Conservation (phyloP, 2,888 invertebrate species). For the Scrobipalpa costella region DNA sequence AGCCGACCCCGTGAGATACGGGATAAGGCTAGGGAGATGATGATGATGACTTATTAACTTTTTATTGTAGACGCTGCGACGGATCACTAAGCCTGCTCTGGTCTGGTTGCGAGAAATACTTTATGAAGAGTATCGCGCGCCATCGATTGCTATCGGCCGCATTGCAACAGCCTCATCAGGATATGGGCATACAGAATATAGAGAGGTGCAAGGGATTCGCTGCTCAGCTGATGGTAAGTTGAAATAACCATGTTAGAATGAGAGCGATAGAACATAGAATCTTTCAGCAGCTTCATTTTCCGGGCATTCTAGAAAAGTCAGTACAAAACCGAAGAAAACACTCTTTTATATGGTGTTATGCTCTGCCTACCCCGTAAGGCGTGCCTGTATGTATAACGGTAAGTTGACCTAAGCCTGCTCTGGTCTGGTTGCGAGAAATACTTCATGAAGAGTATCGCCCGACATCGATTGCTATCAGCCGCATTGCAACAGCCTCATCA, state of each 20-base stretch:
- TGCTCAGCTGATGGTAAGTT: constrained; percentile 86
- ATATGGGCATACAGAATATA: constrained; percentile 89
- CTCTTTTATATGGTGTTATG: no score
- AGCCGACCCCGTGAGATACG: no score
- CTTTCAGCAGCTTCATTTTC: no score
- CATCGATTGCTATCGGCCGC: constrained; percentile 83
- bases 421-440: no score
- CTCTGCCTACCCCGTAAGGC: no score
- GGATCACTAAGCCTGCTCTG: constrained; percentile 81
- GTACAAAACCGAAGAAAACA: no score
- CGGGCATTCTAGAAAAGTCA: no score
- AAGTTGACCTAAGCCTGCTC: no score
- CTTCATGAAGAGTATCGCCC: constrained; percentile 87
- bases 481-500: constrained; percentile 85
- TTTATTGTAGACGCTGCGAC: constrained; percentile 68
- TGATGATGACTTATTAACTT: not conserved
- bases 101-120: constrained; percentile 88
- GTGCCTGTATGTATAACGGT: no score
- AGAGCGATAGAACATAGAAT: no score
- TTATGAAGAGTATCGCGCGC: constrained; percentile 86
- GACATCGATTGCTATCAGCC: constrained; percentile 83
- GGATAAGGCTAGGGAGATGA: no score
- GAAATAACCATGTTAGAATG: no score
- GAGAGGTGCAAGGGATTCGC: constrained; percentile 94
- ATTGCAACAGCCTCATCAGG: constrained; percentile 85